Evolutionary conservation across 1,140 invertebrate genomes (phyloP).

Genomic region (Hormaphis cornu): DNA sequence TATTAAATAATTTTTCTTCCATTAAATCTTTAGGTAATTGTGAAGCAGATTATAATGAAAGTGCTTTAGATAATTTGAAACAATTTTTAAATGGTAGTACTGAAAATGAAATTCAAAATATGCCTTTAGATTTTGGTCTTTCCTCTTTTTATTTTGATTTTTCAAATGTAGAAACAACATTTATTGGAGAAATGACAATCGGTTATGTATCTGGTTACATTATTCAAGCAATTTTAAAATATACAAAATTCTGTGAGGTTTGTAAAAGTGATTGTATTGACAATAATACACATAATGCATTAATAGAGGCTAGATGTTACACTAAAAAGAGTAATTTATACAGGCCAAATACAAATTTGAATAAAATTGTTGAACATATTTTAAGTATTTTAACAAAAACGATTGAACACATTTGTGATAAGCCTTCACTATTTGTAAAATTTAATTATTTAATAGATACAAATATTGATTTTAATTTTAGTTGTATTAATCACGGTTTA

Average conservation of each 20-base stretch:
- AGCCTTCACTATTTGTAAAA: background rate
- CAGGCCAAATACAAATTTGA: background rate
- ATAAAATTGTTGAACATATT: background rate
- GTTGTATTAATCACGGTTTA: background rate
- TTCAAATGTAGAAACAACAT: background rate
- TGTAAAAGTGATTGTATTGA: constrained; percentile 1
- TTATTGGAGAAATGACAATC: background rate
- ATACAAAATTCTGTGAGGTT: background rate
- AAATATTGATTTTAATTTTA: background rate
- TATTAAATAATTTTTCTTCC: background rate
- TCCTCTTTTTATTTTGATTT: background rate
- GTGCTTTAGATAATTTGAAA: background rate
- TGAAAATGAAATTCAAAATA: background rate
- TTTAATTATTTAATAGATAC: background rate
- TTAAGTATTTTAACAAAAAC: background rate
- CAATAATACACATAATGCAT: background rate
- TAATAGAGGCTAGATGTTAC: background rate
- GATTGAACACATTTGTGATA: background rate
- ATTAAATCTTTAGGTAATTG: background rate
- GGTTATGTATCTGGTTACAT: background rate
- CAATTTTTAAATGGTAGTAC: background rate
- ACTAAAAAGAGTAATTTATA: background rate
- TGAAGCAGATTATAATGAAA: background rate
- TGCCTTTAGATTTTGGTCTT: background rate
- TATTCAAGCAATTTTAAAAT: background rate